Base-by-base conservation (phyloP, 2,113 vertebrate species). In the Lonchura striata region DNA sequence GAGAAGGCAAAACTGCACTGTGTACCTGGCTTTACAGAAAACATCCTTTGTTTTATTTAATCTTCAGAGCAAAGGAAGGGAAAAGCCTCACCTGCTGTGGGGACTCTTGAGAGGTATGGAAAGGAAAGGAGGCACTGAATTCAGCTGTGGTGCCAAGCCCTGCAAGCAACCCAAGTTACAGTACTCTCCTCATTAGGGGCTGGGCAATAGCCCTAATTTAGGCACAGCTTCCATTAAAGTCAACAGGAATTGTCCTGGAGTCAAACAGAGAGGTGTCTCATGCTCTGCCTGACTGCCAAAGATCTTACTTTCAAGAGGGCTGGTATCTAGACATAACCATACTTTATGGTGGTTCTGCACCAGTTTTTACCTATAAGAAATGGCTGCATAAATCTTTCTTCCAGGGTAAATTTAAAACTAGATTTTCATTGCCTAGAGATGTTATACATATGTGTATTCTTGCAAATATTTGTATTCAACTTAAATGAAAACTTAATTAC, bases 21-120 rank as follows among this genome's bases (percentile, higher is more conserved):
- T 25, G 15, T 50, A 74, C 92, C 90, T 92, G 7, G 7, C 75
- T 82, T 76, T 91, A 94, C 93, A 89, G 92, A 96, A 96, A 95
- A 88, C 54, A 35, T 54, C 92, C 97, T 95, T 95, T 95, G 90
- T 91, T 95, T 78, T 76, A 70, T 83, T 88, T 91, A 81, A 92
- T 93, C 92, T 94, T 92, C n/a, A 20, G 60, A 82, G 85, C 54
- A 90, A 82, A 75, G 72, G 79, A 90, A 89, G 25, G 59, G 33
- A 59, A 84, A 88, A 90, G 2, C 60, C 39, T 93, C 52, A 77
- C 35, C 76, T 95, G 80, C 35, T 70, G 28, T 13, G 8, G 66
- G 42, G 44, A 56, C 30, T 47, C 35, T 42, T 27, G 35, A 82
- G 27, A 21, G 52, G 19, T 61, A 77, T 50, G 35, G 80, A 91